phyloP scores from a whole-genome alignment of 2,888 invertebrate genomes.

The Tiliacea citrago region DNA sequence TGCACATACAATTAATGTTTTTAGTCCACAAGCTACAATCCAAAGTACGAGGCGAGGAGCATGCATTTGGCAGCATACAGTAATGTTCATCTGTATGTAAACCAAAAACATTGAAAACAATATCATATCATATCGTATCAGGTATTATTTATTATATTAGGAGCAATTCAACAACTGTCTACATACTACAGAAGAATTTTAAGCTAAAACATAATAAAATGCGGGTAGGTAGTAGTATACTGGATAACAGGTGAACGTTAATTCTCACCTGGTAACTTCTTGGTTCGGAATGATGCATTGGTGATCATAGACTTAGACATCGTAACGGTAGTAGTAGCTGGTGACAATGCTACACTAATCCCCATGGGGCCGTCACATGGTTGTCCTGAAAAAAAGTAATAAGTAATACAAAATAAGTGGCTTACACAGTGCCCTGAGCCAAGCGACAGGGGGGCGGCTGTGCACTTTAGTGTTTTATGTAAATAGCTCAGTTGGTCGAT shows the following conservation, averaged over 20 bases:
- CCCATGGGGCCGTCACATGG: constrained; percentile 96
- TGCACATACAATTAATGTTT: constrained; percentile 64
- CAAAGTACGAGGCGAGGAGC: constrained; percentile 73
- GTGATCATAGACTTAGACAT: constrained; percentile 99
- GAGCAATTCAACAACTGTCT: constrained; percentile 28
- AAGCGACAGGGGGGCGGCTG: not conserved
- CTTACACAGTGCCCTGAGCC: not conserved
- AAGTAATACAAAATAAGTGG: not conserved
- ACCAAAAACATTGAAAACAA: constrained; percentile 66
- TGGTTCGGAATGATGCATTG: constrained; percentile 99
- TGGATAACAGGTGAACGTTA: not conserved
- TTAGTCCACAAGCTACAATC: constrained; percentile 73
- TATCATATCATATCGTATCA: constrained; percentile 36
- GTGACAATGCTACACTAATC: constrained; percentile 94
- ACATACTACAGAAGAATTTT: constrained; percentile 20
- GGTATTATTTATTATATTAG: constrained; percentile 21
- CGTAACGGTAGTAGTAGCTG: constrained; percentile 93
- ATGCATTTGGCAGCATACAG: constrained; percentile 81
- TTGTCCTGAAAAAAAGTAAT: constrained; percentile 89
- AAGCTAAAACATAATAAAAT: constrained; percentile 21
- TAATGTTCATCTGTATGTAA: constrained; percentile 79
- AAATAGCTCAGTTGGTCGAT: not conserved
- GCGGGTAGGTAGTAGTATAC: constrained; percentile 1
- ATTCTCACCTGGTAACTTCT: constrained; percentile 96
- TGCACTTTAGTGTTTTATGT: not conserved